These are phyloP conservation scores for Myiopsitta monachus DNA, from an alignment of 2,113 vertebrate species.

Conservation along the genomic window DNA sequence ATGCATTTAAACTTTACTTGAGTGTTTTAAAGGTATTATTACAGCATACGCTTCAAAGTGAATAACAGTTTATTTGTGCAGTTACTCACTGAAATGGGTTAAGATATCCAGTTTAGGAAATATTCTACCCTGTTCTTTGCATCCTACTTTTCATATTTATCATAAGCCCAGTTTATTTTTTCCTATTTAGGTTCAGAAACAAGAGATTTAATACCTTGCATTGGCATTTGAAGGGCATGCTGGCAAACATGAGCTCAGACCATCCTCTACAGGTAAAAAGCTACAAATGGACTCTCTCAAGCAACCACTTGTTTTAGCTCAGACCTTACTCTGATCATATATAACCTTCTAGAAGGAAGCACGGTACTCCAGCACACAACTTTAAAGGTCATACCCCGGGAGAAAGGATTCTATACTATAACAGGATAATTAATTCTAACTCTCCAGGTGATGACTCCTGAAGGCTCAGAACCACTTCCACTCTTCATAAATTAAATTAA, in stretches of 20 bases:
- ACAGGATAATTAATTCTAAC: background rate
- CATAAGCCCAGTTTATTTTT: background rate
- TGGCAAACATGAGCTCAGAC: background rate
- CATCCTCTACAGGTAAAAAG: background rate
- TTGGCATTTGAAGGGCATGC: background rate
- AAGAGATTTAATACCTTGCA: background rate
- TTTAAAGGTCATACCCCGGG: background rate
- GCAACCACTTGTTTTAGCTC: background rate
- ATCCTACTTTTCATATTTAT: background rate
- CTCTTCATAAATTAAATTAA: background rate
- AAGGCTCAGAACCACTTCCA: background rate
- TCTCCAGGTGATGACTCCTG: background rate
- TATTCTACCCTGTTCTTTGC: background rate
- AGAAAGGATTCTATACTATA: background rate
- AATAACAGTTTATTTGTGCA: slow-evolving; percentile 32
- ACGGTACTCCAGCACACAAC: accelerated
- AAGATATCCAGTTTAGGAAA: background rate
- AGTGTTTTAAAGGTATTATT: slow-evolving; percentile 33
- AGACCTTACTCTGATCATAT: background rate
- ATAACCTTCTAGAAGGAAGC: background rate
- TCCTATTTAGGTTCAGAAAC: background rate
- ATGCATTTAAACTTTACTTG: slow-evolving; percentile 7
- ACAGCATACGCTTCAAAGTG: slow-evolving; percentile 24
- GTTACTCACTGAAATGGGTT: background rate
- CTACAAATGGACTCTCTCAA: background rate